Percentiles rank a stretch among this genome's conserved stretches.
These are phyloP conservation scores for Arothron firmamentum DNA, from an alignment of 2,113 vertebrate genomes.

Conservation along the genomic window DNA sequence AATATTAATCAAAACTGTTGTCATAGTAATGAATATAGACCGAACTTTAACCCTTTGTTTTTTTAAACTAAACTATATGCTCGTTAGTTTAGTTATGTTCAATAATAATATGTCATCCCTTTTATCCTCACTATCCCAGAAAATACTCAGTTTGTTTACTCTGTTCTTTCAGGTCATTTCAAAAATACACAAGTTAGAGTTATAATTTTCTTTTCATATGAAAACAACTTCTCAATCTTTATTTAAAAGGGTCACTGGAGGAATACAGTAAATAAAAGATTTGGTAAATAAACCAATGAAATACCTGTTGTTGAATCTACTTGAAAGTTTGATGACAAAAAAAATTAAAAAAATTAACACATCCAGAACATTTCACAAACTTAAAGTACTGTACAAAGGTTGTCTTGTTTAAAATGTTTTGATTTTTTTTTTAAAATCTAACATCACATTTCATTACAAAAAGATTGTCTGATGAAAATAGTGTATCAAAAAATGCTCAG, in stretches of 20 bases:
- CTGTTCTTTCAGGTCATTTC: too few relatives aligned
- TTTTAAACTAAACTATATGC: neutral
- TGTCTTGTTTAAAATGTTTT: constrained; percentile 13
- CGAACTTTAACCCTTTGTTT: neutral
- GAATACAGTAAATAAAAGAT: constrained; percentile 10
- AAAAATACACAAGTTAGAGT: too few relatives aligned
- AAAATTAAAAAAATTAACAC: too few relatives aligned
- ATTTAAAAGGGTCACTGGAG: constrained; percentile 40
- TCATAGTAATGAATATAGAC: neutral
- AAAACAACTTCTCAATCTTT: constrained; percentile 43
- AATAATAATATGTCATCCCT: too few relatives aligned
- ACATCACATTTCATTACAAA: constrained; percentile 24
- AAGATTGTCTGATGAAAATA: constrained; percentile 1
- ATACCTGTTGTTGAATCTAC: too few relatives aligned
- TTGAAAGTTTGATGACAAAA: constrained; percentile 1
- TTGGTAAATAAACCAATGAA: neutral
- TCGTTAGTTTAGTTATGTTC: too few relatives aligned
- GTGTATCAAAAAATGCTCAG: constrained; percentile 19
- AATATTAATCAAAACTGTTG: too few relatives aligned
- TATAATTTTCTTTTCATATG: neutral
- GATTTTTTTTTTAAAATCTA: constrained; percentile 23
- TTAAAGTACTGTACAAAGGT: constrained; percentile 65
- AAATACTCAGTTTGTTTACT: too few relatives aligned
- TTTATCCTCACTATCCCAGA: too few relatives aligned
- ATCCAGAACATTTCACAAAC: constrained; percentile 59